Percentiles rank a stretch among this genome's conserved stretches.
Evolutionary conservation across 2,797 vertebrate species (phyloP).

Genomic region (Notoglanidium macrostoma): DNA sequence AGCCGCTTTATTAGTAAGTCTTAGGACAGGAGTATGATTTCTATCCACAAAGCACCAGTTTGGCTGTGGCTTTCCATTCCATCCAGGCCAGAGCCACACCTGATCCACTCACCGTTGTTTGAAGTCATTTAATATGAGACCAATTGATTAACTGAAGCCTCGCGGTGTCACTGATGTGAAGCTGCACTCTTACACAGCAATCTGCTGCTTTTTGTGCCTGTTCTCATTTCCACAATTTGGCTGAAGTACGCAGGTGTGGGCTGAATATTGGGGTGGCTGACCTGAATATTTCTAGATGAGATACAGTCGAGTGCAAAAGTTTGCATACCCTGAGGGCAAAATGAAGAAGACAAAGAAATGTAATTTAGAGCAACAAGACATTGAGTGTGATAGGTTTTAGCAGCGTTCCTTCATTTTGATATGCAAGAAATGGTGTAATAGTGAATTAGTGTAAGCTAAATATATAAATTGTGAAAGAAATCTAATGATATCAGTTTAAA

Average conservation of each 20-base stretch:
- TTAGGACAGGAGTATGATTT: background rate
- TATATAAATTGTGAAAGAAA: background rate
- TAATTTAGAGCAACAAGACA: conserved; percentile 27
- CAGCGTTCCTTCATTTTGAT: background rate
- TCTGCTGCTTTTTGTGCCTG: conserved; percentile 18
- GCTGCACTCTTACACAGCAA: conserved; percentile 22
- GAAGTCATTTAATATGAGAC: conserved; percentile 31
- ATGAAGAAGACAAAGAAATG: conserved; percentile 28
- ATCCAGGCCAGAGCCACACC: background rate
- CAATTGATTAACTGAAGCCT: conserved; percentile 22
- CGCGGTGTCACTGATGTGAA: conserved; percentile 17
- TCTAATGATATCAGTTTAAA: background rate
- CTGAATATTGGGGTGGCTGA: conserved; percentile 37
- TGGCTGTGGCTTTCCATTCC: background rate
- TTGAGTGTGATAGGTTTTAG: background rate
- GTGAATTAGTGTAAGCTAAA: background rate
- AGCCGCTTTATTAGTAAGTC: background rate
- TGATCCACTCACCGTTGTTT: conserved; percentile 24
- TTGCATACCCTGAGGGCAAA: conserved; percentile 18
- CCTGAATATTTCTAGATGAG: conserved; percentile 37
- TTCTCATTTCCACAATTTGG: conserved; percentile 26
- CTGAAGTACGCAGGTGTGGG: conserved; percentile 35
- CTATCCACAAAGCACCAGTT: background rate
- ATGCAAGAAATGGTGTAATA: background rate
- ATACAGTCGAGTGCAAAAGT: conserved; percentile 33